phyloP scores from a whole-genome alignment of 2,113 vertebrate genomes.

The Cololabis saira region DNA sequence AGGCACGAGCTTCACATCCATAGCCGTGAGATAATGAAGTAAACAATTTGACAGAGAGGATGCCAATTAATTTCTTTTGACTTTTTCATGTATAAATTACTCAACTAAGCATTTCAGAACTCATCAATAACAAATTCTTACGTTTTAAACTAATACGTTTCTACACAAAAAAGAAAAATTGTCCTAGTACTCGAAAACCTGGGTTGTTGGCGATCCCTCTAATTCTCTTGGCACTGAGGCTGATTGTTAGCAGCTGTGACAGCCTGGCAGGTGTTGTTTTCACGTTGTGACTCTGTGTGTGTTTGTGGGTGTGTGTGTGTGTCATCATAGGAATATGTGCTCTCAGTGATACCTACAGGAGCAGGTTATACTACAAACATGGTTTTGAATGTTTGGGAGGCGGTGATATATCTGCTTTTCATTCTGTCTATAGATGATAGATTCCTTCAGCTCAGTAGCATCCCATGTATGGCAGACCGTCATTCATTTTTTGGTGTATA shows the following conservation, averaged over 20 bases:
- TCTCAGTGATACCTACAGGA: not conserved
- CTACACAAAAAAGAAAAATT: no score
- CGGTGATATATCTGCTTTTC: not conserved
- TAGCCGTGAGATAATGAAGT: not conserved
- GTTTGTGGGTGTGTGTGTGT: not conserved
- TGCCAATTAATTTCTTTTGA: no score
- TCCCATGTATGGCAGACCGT: not conserved
- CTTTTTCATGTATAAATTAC: no score
- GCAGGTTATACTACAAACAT: not conserved
- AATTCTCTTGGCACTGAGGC: not conserved
- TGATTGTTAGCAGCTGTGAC: not conserved
- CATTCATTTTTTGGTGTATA: not conserved
- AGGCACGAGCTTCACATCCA: conserved; percentile 17
- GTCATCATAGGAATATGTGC: not conserved
- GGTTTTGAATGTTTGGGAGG: not conserved
- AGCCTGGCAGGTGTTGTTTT: not conserved
- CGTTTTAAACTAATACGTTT: no score
- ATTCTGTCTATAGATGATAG: not conserved
- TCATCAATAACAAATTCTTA: no score
- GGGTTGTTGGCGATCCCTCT: not conserved
- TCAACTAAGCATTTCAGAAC: no score
- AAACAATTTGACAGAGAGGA: not conserved
- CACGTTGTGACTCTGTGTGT: conserved; percentile 1
- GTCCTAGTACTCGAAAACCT: not conserved
- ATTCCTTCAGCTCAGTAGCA: not conserved